Evolutionary conservation across 2,797 vertebrate species (phyloP).

Genomic region (Trachops cirrhosus): DNA sequence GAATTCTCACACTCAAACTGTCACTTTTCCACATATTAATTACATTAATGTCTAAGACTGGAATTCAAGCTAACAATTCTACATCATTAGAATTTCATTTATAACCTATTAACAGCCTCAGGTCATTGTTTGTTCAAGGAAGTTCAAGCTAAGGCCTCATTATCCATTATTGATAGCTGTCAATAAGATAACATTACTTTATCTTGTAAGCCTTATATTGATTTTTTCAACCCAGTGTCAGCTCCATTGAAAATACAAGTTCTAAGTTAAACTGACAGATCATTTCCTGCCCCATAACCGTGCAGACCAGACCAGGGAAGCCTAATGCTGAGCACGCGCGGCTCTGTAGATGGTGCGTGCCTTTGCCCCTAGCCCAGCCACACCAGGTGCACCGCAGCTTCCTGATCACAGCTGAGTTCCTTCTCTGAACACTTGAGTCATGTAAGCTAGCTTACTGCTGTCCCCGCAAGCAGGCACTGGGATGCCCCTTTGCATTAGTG

Average conservation of each 20-base stretch:
- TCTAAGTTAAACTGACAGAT: slow-evolving; percentile 47
- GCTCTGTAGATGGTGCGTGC: fast-evolving
- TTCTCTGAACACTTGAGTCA: background rate
- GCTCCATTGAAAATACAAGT: slow-evolving; percentile 28
- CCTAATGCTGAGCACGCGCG: background rate
- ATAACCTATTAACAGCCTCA: slow-evolving; percentile 32
- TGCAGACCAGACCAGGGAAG: background rate
- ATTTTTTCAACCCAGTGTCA: slow-evolving; percentile 39
- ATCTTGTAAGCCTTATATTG: slow-evolving; percentile 43
- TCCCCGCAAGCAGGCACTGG: background rate
- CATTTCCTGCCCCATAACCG: slow-evolving; percentile 38
- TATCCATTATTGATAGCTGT: slow-evolving; percentile 62
- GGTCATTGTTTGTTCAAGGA: slow-evolving; percentile 37
- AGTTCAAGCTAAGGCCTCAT: slow-evolving; percentile 37
- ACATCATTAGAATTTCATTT: slow-evolving; percentile 49
- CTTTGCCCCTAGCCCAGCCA: background rate
- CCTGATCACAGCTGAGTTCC: background rate
- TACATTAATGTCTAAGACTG: background rate
- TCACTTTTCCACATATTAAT: slow-evolving; percentile 41
- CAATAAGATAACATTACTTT: slow-evolving; percentile 54
- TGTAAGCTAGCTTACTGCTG: background rate
- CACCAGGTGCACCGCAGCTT: background rate
- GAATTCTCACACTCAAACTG: background rate
- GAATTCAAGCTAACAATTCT: slow-evolving; percentile 31
- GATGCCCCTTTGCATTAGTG: background rate